Conservation (phyloP, 37 sponge, comb jelly and placozoan genomes). For the Crambe crambe region DNA sequence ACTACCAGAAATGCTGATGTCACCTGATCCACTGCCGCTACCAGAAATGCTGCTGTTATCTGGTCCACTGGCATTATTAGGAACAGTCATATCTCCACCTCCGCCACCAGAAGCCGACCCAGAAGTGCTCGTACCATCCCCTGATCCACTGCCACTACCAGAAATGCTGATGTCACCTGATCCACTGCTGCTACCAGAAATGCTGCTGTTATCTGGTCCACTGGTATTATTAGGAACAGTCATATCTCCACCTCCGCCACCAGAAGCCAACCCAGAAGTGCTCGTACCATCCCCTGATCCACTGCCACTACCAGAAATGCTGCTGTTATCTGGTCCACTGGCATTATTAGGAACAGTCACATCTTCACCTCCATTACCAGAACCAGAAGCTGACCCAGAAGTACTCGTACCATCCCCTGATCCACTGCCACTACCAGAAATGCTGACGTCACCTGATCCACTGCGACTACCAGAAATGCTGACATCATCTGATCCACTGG, state of each 20-base stretch:
- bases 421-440: neutral
- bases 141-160: neutral
- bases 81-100: too few relatives aligned
- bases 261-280: neutral
- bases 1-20: too few relatives aligned
- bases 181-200: neutral
- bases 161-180: neutral
- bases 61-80: neutral
- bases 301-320: neutral
- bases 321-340: neutral
- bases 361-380: neutral
- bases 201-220: neutral
- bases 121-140: neutral
- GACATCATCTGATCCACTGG: too few relatives aligned
- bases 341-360: neutral
- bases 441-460: neutral
- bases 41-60: neutral
- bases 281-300: neutral
- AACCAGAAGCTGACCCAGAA: too few relatives aligned
- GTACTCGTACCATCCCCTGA: too few relatives aligned
- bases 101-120: neutral
- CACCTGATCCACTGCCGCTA: neutral
- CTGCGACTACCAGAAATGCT: too few relatives aligned
- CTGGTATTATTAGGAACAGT: neutral
- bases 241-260: neutral